These are phyloP conservation scores for Aphidoletes aphidimyza DNA, from an alignment of 2,888 invertebrate genomes.

Conservation along the genomic window DNA sequence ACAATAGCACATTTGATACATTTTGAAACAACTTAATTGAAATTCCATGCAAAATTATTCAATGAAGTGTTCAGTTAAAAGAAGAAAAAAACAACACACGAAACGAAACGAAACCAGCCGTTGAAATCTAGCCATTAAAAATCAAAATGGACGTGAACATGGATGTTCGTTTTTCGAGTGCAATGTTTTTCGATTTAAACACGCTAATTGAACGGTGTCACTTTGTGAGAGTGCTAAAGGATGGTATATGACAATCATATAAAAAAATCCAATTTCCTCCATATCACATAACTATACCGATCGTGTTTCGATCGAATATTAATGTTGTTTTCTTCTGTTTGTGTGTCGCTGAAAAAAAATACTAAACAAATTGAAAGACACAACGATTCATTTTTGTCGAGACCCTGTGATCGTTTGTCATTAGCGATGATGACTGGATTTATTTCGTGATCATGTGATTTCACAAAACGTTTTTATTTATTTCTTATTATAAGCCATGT, in stretches of 20 bases:
- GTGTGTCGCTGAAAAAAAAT: background rate
- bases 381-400: background rate
- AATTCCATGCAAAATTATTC: slow-evolving; percentile 21
- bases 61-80: background rate
- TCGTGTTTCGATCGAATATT: too few species aligned
- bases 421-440: slow-evolving; percentile 12
- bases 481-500: background rate
- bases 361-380: background rate
- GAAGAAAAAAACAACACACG: too few species aligned
- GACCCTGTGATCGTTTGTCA: slow-evolving; percentile 26
- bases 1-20: background rate
- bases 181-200: background rate
- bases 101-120: too few species aligned
- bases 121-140: background rate
- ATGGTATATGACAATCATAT: background rate
- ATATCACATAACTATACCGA: too few species aligned
- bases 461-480: background rate
- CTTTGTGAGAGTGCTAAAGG: background rate
- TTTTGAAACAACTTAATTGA: background rate
- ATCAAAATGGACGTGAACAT: background rate
- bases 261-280: background rate
- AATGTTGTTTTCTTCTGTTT: too few species aligned
- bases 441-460: slow-evolving; percentile 46
- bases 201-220: background rate
- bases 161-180: background rate